Evolutionary conservation across 2,113 vertebrate genomes (phyloP).

Genomic region (Colossoma macropomum): DNA sequence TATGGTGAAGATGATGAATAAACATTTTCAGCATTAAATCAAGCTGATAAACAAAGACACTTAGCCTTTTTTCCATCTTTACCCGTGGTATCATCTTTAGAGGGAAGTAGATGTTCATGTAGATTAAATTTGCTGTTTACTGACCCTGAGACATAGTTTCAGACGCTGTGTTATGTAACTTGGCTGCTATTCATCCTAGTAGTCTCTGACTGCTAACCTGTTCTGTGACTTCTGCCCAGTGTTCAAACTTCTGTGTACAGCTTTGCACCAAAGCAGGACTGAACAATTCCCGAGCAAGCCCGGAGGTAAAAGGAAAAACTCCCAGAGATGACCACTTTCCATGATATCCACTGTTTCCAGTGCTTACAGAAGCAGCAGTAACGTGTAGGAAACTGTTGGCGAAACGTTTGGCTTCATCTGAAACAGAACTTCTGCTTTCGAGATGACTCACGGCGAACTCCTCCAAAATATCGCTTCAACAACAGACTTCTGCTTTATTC

Average conservation of each 20-base stretch:
- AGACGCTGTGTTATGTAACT: background rate
- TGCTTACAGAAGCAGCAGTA: slow-evolving; percentile 10
- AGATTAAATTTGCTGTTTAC: too few species aligned
- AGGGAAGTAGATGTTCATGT: too few species aligned
- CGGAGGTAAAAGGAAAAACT: background rate
- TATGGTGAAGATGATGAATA: too few species aligned
- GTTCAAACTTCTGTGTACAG: background rate
- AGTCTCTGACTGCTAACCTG: background rate
- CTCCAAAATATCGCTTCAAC: slow-evolving; percentile 42
- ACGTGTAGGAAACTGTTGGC: slow-evolving; percentile 42
- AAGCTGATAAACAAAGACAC: too few species aligned
- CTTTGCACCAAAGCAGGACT: background rate
- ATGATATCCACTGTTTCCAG: slow-evolving; percentile 13
- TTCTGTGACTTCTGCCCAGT: background rate
- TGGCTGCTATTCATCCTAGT: background rate
- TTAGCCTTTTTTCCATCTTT: too few species aligned
- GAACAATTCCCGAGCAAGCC: background rate
- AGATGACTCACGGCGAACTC: slow-evolving; percentile 51
- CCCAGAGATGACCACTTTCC: slow-evolving; percentile 1
- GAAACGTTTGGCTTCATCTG: slow-evolving; percentile 24
- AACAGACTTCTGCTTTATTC: slow-evolving; percentile 46
- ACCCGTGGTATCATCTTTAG: too few species aligned
- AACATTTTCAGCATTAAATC: too few species aligned
- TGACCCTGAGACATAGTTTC: background rate
- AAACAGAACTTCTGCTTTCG: slow-evolving; percentile 63